Percentiles rank a stretch among this genome's conserved stretches.
phyloP scores from a whole-genome alignment of 2,797 vertebrate species.

The Intellagama lesueurii region DNA sequence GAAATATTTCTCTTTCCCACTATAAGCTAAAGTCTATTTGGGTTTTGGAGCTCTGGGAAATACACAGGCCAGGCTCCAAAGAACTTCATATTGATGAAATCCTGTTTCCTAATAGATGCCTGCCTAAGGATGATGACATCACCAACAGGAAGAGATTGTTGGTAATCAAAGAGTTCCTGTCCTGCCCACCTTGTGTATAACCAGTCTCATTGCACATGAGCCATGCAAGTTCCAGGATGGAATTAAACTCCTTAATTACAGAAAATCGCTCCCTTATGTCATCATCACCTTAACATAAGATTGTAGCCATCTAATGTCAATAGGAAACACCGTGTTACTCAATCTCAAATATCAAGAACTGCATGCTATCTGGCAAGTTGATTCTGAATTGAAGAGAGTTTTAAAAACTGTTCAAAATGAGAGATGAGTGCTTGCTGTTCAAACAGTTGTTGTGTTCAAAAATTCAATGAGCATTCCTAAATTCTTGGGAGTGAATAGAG shows the following conservation, averaged over 20 bases:
- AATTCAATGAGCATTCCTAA: neutral
- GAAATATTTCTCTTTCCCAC: neutral
- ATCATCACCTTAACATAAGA: too few relatives aligned
- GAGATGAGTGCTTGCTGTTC: neutral
- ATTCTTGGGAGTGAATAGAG: conserved; percentile 13
- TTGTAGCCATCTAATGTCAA: neutral
- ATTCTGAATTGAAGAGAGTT: neutral
- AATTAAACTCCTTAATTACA: too few relatives aligned
- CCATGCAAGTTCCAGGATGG: too few relatives aligned
- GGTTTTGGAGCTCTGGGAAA: neutral
- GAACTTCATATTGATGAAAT: neutral
- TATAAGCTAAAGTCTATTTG: neutral
- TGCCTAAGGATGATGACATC: too few relatives aligned
- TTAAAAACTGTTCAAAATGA: neutral
- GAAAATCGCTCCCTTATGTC: too few relatives aligned
- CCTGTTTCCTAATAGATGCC: too few relatives aligned
- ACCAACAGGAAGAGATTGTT: too few relatives aligned
- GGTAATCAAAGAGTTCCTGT: too few relatives aligned
- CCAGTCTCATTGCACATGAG: too few relatives aligned
- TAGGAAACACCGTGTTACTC: neutral
- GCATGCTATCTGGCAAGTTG: neutral
- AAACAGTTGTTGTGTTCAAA: neutral
- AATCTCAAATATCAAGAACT: neutral
- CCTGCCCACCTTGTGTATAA: too few relatives aligned
- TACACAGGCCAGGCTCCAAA: neutral